phyloP scores from a whole-genome alignment of 2,888 invertebrate genomes.

The Candidula unifasciata region DNA sequence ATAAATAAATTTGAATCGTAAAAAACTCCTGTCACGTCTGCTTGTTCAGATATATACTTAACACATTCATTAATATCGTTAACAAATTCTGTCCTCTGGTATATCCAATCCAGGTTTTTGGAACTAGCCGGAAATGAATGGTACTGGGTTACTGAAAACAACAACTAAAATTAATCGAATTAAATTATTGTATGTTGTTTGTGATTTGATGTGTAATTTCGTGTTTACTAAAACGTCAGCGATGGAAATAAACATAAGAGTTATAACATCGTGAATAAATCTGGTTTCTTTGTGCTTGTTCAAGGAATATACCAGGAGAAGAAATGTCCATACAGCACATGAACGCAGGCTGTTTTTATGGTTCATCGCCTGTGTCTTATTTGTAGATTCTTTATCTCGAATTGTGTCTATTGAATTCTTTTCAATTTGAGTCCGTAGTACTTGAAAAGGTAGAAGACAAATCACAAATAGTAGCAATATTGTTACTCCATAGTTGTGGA shows the following conservation, averaged over 20 bases:
- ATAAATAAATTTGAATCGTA: conserved; percentile 61
- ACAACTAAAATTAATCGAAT: not conserved
- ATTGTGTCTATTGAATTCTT: no score
- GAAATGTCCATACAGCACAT: conserved; percentile 29
- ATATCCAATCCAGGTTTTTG: conserved; percentile 57
- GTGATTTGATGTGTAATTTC: not conserved
- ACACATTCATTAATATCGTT: conserved; percentile 61
- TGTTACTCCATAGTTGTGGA: not conserved
- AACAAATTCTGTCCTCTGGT: conserved; percentile 53
- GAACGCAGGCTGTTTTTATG: no score
- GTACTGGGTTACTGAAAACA: conserved; percentile 33
- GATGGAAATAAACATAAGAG: conserved; percentile 10
- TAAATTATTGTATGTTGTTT: not conserved
- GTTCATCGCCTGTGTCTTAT: no score
- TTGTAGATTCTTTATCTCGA: no score
- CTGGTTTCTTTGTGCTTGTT: conserved; percentile 67
- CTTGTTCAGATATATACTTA: conserved; percentile 59
- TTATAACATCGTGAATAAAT: conserved; percentile 45
- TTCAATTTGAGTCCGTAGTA: no score
- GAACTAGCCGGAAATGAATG: conserved; percentile 44
- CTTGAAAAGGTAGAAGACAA: not conserved
- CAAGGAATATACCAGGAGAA: conserved; percentile 60
- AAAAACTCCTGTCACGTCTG: conserved; percentile 68
- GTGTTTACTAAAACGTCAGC: not conserved
- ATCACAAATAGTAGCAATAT: not conserved